Conservation (phyloP, 1,140 invertebrate genomes). For the Samia ricini region DNA sequence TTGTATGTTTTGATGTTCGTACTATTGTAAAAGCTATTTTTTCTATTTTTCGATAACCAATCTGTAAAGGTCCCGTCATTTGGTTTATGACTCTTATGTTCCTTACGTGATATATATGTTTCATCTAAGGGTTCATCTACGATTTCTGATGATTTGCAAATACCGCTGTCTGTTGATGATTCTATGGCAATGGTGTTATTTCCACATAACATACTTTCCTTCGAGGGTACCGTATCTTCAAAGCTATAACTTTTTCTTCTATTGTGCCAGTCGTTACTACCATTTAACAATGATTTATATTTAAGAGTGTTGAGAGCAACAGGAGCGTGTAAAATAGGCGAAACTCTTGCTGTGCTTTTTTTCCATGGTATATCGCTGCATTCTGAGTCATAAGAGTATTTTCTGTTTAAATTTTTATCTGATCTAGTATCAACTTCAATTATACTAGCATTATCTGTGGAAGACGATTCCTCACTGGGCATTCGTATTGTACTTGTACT, state of each 20-base stretch:
- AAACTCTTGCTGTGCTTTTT: conserved; percentile 42
- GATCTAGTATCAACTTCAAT: conserved; percentile 71
- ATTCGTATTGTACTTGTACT: conserved; percentile 82
- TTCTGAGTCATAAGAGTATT: conserved; percentile 45
- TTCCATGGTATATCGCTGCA: conserved; percentile 42
- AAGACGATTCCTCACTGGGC: conserved; percentile 70
- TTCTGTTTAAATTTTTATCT: conserved; percentile 49
- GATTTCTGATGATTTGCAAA: conserved; percentile 83
- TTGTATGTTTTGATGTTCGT: conserved; percentile 30
- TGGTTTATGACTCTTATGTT: conserved; percentile 30
- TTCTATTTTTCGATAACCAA: conserved; percentile 65
- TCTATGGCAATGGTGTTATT: conserved; percentile 78
- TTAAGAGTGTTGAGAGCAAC: conserved; percentile 62
- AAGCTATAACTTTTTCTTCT: conserved; percentile 86
- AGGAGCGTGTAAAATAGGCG: conserved; percentile 57
- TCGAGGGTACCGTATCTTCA: conserved; percentile 79
- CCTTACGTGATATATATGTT: conserved; percentile 19
- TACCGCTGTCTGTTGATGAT: conserved; percentile 85
- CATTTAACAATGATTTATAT: conserved; percentile 68
- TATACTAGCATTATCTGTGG: conserved; percentile 64
- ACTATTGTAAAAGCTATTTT: conserved; percentile 33
- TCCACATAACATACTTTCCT: conserved; percentile 59
- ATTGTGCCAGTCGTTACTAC: conserved; percentile 82
- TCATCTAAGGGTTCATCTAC: conserved; percentile 62
- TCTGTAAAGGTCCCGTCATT: conserved; percentile 61